A percentile compares a stretch with the other conserved stretches of the same genome.
Evolutionary conservation across 2,797 vertebrate species (phyloP).

Genomic region (Scolopax bukidnonensis): DNA sequence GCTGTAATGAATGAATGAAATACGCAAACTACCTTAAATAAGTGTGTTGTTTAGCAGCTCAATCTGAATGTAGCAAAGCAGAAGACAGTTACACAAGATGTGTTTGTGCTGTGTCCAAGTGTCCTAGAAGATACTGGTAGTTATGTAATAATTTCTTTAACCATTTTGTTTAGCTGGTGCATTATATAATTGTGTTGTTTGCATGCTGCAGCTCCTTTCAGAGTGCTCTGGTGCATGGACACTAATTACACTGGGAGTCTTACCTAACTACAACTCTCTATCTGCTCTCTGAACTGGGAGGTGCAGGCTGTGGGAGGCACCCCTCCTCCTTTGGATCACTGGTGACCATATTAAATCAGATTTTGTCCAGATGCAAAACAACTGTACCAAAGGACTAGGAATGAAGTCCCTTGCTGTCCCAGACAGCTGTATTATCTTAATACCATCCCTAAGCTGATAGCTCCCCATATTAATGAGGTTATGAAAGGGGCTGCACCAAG

Average conservation of each 20-base stretch:
- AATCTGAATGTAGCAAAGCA: not conserved
- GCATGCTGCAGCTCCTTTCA: not conserved
- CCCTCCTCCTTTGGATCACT: not conserved
- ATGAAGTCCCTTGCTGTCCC: not conserved
- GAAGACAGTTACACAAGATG: not conserved
- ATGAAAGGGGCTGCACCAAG: not conserved
- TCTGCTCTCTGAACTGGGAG: not conserved
- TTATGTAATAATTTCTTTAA: not conserved
- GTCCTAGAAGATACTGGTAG: not conserved
- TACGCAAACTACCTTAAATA: not conserved
- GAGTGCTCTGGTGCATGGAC: not conserved
- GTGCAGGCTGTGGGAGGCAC: not conserved
- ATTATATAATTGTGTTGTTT: conserved; percentile 6
- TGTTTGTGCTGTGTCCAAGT: not conserved
- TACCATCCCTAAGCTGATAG: not conserved
- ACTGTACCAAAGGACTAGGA: not conserved
- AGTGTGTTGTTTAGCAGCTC: not conserved
- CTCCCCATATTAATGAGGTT: not conserved
- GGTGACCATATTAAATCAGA: not conserved
- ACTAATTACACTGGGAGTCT: not conserved
- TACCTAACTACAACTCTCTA: not conserved
- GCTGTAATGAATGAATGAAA: not conserved
- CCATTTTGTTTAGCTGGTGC: not conserved
- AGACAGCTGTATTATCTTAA: not conserved
- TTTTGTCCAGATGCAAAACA: not conserved